Evolutionary conservation across 2,888 invertebrate species (phyloP), one percentile per base, ranked within the genome.

Genomic region (Melieria omissa): DNA sequence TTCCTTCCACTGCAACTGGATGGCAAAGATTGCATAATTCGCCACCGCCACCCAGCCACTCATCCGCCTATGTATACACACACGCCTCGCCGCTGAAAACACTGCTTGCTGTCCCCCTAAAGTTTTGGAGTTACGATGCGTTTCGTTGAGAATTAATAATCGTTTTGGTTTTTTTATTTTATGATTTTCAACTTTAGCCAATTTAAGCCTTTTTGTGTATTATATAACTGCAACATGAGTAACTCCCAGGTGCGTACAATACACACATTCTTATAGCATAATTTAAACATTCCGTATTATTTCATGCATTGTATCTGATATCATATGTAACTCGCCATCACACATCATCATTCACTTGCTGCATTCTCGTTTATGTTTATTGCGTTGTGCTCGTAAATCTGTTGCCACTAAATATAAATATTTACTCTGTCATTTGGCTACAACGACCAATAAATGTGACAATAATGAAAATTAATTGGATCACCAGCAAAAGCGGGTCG

Each of bases 221-320:
- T 65, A 54, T 7, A 55, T 58, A 63, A 8, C 55, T 10, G 14
- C 69, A 69, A 49, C 29, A 69, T 69, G 69, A 69, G 69, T 63
- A 54, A 63, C 55, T 42, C 52, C 62, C 63, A 69, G 69, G 69
- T 69, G 69, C 62, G 69, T 69, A 69, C 54, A 69, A 7, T 61
- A 61, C 44, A 46, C 42, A 14, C 42, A n/a, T 67, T 60, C 16
- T 10, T 41, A 49, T 62, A 45, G 42, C 45, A 45, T 46, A 42
- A 62, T 47, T 45, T n/a, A 58, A 12, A 12, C 46, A 58, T 45
- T 29, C 29, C 29, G 29, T 29, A 29, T 29, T 29, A 29, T 29
- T 29, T 29, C 29, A 29, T 29, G 29, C 29, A 29, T 29, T 29
- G 29, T 29, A 29, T 29, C 29, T 29, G 29, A 29, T 29, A 29